Conservation (phyloP, 2,888 invertebrate species). For the Drosophila lacicola region DNA sequence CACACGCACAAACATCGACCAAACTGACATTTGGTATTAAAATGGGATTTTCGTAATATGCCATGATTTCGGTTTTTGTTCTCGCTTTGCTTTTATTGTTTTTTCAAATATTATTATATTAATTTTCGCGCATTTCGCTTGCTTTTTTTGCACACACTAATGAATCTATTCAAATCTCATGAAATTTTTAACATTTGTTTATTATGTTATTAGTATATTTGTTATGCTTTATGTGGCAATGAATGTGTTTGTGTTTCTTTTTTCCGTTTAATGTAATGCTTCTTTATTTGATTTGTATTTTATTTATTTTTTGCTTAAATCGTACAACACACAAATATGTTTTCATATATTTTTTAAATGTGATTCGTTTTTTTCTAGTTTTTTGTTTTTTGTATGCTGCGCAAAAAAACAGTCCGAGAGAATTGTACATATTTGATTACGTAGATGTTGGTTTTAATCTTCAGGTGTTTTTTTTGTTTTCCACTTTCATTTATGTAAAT, state of each 20-base stretch:
- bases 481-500: neutral
- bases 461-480: constrained; percentile 35
- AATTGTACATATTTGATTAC: constrained; percentile 74
- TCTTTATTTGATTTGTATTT: neutral
- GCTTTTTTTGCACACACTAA: constrained; percentile 52
- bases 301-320: constrained; percentile 17
- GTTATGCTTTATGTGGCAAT: constrained; percentile 37
- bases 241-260: constrained; percentile 33
- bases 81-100: constrained; percentile 13
- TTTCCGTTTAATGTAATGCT: neutral
- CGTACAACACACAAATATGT: constrained; percentile 55
- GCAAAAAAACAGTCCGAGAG: constrained; percentile 47
- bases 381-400: constrained; percentile 26
- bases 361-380: constrained; percentile 11
- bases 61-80: constrained; percentile 38
- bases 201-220: constrained; percentile 25
- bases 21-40: constrained; percentile 42
- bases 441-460: constrained; percentile 58
- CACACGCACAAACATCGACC: constrained; percentile 59
- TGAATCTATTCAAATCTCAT: constrained; percentile 70
- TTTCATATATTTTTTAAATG: constrained; percentile 23
- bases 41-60: constrained; percentile 25
- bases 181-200: constrained; percentile 57
- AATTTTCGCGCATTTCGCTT: constrained; percentile 29
- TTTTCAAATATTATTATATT: constrained; percentile 42